phyloP scores from a whole-genome alignment of 2,797 vertebrate species.

The Tadarida brasiliensis region DNA sequence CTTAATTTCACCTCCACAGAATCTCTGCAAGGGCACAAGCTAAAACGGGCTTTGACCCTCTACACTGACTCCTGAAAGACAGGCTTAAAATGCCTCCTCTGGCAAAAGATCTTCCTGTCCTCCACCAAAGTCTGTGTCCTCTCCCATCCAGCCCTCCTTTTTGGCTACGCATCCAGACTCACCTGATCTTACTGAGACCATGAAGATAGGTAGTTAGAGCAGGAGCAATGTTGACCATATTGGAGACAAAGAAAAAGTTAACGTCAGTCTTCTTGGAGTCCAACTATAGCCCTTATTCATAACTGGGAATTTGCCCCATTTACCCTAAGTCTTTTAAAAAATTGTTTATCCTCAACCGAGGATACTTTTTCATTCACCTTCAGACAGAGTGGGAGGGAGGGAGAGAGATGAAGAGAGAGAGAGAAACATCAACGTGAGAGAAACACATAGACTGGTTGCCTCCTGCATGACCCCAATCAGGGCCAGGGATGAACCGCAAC shows the following conservation, averaged over 20 bases:
- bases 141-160: neutral
- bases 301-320: neutral
- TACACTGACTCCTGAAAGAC: neutral
- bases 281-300: neutral
- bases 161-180: constrained; percentile 23
- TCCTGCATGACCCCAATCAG: too few relatives aligned
- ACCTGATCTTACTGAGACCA: constrained; percentile 55
- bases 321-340: neutral
- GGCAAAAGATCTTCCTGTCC: neutral
- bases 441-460: too few relatives aligned
- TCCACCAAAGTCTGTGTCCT: too few relatives aligned
- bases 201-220: neutral
- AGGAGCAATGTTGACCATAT: constrained; percentile 36
- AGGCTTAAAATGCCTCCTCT: neutral
- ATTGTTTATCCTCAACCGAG: too few relatives aligned
- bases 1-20: neutral
- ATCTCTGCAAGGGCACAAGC: neutral
- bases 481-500: too few relatives aligned
- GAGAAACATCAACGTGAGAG: too few relatives aligned
- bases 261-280: constrained; percentile 21
- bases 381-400: too few relatives aligned
- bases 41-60: neutral
- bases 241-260: constrained; percentile 66
- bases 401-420: too few relatives aligned
- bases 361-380: too few relatives aligned